phyloP scores from a whole-genome alignment of 2,797 vertebrate genomes.

The Neopelma chrysocephalum region DNA sequence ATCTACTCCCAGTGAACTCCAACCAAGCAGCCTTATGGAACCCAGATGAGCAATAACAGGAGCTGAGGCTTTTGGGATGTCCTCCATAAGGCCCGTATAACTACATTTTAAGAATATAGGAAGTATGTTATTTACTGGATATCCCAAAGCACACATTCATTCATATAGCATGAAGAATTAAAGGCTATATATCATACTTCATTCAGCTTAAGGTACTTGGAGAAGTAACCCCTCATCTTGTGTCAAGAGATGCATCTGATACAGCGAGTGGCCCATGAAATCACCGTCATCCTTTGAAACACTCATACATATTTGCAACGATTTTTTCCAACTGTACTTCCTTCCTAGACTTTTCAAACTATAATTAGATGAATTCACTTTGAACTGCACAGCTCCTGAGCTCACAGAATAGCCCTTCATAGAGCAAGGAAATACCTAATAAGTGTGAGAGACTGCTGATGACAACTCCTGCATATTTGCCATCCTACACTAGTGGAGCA shows the following conservation, averaged over 20 bases:
- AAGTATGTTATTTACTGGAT: neutral
- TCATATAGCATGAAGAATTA: neutral
- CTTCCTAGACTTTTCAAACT: neutral
- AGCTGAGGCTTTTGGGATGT: neutral
- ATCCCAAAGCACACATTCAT: neutral
- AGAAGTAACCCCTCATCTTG: neutral
- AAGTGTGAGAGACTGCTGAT: neutral
- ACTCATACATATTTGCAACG: neutral
- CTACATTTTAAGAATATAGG: neutral
- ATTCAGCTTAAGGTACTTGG: neutral
- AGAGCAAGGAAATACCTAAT: neutral
- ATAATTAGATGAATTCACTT: neutral
- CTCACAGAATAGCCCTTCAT: neutral
- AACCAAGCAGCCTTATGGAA: neutral
- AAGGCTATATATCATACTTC: neutral
- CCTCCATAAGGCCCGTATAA: neutral
- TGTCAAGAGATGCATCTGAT: neutral
- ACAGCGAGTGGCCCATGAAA: neutral
- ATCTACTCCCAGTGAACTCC: neutral
- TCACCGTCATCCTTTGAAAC: neutral
- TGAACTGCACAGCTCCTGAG: neutral
- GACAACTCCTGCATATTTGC: neutral
- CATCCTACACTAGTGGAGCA: neutral
- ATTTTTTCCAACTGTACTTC: neutral
- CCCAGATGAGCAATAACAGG: neutral